These are phyloP conservation scores for Drosophila mojavensis DNA, from an alignment of 1,140 invertebrate genomes.

Conservation along the genomic window DNA sequence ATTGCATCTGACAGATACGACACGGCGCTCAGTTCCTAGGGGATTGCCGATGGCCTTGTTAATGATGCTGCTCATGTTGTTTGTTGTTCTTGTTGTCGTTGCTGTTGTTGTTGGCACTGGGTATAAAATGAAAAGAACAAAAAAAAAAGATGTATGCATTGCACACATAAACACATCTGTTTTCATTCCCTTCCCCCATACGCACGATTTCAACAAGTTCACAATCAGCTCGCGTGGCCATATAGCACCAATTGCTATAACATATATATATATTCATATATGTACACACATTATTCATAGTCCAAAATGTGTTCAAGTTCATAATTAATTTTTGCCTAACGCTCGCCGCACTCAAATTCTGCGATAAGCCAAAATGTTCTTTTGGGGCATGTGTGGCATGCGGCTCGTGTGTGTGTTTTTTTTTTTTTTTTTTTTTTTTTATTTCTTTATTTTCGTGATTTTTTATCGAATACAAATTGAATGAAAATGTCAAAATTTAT, in stretches of 20 bases:
- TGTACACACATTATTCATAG: conserved; percentile 4
- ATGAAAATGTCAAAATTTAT: conserved; percentile 14
- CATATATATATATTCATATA: not conserved
- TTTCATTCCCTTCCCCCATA: conserved; percentile 40
- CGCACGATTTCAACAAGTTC: conserved; percentile 33
- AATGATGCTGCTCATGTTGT: conserved; percentile 63
- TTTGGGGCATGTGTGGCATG: conserved; percentile 7
- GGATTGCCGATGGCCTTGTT: conserved; percentile 51
- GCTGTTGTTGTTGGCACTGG: conserved; percentile 15
- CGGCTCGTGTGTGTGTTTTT: not conserved
- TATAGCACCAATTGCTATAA: not conserved
- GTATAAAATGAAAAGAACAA: conserved; percentile 33
- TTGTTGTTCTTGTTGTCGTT: conserved; percentile 24
- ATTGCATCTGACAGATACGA: conserved; percentile 76
- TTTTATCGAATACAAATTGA: conserved; percentile 16
- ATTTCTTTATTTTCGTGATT: not conserved
- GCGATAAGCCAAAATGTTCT: conserved; percentile 26
- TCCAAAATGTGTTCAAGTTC: conserved; percentile 12
- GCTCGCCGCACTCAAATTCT: conserved; percentile 2
- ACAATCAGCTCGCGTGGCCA: conserved; percentile 36
- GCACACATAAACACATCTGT: conserved; percentile 62
- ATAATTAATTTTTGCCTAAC: conserved; percentile 17
- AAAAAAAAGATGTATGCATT: conserved; percentile 15
- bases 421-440: no score
- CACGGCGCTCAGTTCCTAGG: conserved; percentile 55